Evolutionary conservation across 1,140 invertebrate genomes (phyloP).

Genomic region (Cylas formicarius): DNA sequence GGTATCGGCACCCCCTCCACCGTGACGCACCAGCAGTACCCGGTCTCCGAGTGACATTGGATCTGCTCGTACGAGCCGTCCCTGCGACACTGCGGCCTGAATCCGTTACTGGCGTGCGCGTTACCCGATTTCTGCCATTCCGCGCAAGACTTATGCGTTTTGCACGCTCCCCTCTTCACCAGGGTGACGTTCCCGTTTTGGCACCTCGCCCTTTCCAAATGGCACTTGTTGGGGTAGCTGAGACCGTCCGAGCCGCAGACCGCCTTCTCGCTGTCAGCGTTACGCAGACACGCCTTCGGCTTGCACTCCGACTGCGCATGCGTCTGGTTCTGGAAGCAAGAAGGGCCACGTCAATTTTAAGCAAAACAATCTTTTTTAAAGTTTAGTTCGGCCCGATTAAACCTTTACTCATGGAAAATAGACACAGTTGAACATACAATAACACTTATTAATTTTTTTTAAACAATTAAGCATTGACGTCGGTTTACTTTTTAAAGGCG

Average conservation of each 20-base stretch:
- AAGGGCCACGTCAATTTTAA: no score
- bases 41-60: conserved; percentile 72
- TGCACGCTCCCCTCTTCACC: conserved; percentile 63
- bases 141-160: conserved; percentile 32
- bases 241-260: conserved; percentile 76
- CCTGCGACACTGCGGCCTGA: conserved; percentile 51
- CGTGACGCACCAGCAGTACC: conserved; percentile 80
- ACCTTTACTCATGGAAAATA: no score
- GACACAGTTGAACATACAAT: no score
- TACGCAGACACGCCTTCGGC: conserved; percentile 34
- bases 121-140: conserved; percentile 23
- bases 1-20: conserved; percentile 67
- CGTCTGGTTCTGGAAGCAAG: no score
- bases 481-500: no score
- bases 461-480: no score
- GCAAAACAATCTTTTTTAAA: no score
- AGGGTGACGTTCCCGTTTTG: conserved; percentile 56
- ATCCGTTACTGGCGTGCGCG: conserved; percentile 14
- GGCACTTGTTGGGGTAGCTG: conserved; percentile 71
- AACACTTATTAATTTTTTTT: no score
- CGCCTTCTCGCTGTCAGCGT: conserved; percentile 39
- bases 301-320: conserved; percentile 32
- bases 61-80: conserved; percentile 77
- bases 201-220: conserved; percentile 66
- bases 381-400: neutral